Percentiles rank a stretch among this genome's conserved stretches.
Evolutionary conservation across 2,113 vertebrate genomes (phyloP).

Genomic region (Callionymus lyra): DNA sequence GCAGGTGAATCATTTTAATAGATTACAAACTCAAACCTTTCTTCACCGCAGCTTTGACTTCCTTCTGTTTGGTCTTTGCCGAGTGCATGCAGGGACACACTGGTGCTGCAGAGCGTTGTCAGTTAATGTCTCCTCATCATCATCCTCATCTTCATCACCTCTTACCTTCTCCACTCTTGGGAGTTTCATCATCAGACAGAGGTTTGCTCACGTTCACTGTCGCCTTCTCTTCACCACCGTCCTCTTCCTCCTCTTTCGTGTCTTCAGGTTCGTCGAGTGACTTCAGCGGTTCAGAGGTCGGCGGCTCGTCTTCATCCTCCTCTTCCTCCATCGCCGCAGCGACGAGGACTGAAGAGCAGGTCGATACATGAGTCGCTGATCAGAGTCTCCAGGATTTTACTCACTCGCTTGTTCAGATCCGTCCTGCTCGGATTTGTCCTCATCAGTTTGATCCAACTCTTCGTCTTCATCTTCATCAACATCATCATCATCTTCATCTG

Average conservation of each 20-base stretch:
- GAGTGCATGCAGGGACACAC: slow-evolving; percentile 43
- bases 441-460: neutral
- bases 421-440: neutral
- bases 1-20: too few species aligned
- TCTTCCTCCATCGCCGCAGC: neutral
- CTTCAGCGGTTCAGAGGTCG: neutral
- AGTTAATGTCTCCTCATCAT: slow-evolving; percentile 17
- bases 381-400: too few species aligned
- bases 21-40: slow-evolving; percentile 38
- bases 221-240: neutral
- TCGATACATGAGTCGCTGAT: too few species aligned
- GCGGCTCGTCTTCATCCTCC: neutral
- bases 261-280: neutral
- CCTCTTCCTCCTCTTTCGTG: neutral
- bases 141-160: slow-evolving; percentile 11
- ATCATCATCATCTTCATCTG: neutral
- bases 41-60: neutral
- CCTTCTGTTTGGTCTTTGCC: slow-evolving; percentile 9
- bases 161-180: neutral
- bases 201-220: neutral
- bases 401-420: too few species aligned
- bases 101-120: slow-evolving; percentile 16
- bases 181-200: neutral
- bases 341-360: neutral
- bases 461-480: neutral